Evolutionary conservation across 2,888 invertebrate genomes (phyloP).

Genomic region (Stratiomys singularior): DNA sequence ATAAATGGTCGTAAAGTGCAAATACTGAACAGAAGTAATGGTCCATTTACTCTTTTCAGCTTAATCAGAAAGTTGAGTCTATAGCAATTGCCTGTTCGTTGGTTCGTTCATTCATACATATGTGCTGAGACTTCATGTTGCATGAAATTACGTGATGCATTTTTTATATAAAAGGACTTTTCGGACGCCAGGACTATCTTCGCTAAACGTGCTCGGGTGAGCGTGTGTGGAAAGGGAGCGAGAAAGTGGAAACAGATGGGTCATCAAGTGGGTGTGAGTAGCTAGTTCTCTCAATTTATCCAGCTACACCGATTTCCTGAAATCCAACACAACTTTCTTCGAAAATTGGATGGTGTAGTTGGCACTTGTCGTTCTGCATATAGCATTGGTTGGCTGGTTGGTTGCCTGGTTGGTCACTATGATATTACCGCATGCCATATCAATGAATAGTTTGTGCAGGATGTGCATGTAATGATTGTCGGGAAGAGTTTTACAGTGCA

Average conservation of each 20-base stretch:
- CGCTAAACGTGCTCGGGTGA: not conserved
- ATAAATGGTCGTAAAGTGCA: slow-evolving; percentile 29
- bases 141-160: slow-evolving; percentile 50
- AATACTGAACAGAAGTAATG: slow-evolving; percentile 21
- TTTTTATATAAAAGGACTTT: slow-evolving; percentile 45
- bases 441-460: not conserved
- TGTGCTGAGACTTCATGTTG: slow-evolving; percentile 48
- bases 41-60: slow-evolving; percentile 39
- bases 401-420: not conserved
- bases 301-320: not conserved
- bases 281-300: too few relatives aligned
- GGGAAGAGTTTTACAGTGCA: too few relatives aligned
- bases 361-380: not conserved
- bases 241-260: too few relatives aligned
- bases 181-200: slow-evolving; percentile 12
- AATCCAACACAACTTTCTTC: not conserved
- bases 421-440: slow-evolving; percentile 15
- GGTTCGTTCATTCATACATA: not conserved
- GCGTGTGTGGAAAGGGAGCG: too few relatives aligned
- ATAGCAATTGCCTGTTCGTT: slow-evolving; percentile 34
- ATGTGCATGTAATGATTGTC: too few relatives aligned
- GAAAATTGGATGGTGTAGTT: not conserved
- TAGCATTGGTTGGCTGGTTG: too few relatives aligned
- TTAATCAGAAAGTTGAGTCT: slow-evolving; percentile 46
- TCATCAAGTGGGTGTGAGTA: too few relatives aligned